Conservation (phyloP, 2,797 vertebrate genomes). For the Anguilla pacifica region DNA sequence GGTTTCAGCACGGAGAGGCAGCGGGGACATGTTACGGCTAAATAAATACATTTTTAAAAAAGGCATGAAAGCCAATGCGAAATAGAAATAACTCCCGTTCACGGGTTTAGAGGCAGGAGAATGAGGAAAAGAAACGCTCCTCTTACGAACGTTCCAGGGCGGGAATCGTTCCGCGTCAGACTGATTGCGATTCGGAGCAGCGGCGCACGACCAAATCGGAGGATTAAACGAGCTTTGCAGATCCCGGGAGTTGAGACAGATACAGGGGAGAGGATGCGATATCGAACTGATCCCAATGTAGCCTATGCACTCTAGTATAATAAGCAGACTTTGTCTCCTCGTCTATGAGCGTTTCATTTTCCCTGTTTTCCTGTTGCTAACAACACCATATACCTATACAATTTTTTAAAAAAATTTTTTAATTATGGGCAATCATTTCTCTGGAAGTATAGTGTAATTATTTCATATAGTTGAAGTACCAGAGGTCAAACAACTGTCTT, state of each 20-base stretch:
- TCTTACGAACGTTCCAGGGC: conserved; percentile 52
- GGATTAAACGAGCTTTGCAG: conserved; percentile 20
- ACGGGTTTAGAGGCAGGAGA: conserved; percentile 81
- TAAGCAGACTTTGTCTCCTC: neutral
- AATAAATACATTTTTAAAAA: neutral
- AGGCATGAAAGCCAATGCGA: conserved; percentile 53
- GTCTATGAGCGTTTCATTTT: neutral
- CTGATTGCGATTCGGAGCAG: conserved; percentile 62
- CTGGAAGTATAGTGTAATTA: neutral
- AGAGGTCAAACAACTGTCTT: neutral
- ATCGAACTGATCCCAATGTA: conserved; percentile 1
- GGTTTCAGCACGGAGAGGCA: neutral
- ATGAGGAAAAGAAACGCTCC: conserved; percentile 79
- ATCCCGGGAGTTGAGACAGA: neutral
- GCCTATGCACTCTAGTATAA: neutral
- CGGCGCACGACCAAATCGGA: neutral
- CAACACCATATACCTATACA: neutral
- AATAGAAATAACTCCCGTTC: conserved; percentile 77
- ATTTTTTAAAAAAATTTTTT: too few relatives aligned
- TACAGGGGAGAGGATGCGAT: neutral
- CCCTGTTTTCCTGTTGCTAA: neutral
- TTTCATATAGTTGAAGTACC: too few relatives aligned
- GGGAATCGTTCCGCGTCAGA: conserved; percentile 79
- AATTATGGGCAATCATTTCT: neutral
- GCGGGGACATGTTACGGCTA: conserved; percentile 6